Percentiles rank a stretch among this genome's conserved stretches.
These are phyloP conservation scores for Trachemys scripta DNA, from an alignment of 2,113 vertebrate genomes.

Conservation along the genomic window DNA sequence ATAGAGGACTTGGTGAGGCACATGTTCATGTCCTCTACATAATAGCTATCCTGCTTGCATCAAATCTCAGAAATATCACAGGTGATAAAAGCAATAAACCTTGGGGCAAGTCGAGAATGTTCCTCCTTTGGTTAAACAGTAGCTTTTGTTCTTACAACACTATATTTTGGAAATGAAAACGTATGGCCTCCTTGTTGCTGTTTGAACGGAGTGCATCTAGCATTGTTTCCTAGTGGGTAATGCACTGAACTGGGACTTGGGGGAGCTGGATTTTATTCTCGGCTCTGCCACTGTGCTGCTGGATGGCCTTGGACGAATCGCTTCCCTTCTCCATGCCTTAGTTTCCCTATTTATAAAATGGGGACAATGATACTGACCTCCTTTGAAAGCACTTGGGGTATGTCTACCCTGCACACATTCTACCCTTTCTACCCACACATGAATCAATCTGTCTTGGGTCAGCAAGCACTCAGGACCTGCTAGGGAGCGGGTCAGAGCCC, in stretches of 20 bases:
- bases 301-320: background rate
- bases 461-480: background rate
- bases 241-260: background rate
- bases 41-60: background rate
- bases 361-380: background rate
- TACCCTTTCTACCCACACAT: background rate
- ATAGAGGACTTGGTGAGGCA: background rate
- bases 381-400: background rate
- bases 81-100: slow-evolving; percentile 8
- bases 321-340: background rate
- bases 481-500: background rate
- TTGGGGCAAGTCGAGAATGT: background rate
- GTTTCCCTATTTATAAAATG: background rate
- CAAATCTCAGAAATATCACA: background rate
- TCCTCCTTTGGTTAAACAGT: background rate
- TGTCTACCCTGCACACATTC: background rate
- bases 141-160: background rate
- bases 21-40: background rate
- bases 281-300: background rate
- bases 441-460: background rate
- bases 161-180: background rate
- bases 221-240: background rate
- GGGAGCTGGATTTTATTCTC: background rate
- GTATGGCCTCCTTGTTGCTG: background rate
- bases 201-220: background rate